Conservation (phyloP, 2,888 invertebrate species). For the Himalopsyche tibetana region DNA sequence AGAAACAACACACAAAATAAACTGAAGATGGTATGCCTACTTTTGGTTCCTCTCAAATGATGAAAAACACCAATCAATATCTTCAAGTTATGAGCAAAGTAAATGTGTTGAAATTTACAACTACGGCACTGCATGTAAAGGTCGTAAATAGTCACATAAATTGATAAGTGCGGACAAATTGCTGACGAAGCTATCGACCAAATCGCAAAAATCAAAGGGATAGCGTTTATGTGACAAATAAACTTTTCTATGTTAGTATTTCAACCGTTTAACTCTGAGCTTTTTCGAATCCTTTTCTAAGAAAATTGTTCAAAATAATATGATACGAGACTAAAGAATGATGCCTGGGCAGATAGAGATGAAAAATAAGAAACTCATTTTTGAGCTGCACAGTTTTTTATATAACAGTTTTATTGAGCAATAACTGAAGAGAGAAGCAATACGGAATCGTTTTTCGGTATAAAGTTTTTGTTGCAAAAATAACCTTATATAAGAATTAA, state of each 20-base stretch:
- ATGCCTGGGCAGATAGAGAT: background rate
- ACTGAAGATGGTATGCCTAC: too few relatives aligned
- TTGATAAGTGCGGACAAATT: constrained; percentile 42
- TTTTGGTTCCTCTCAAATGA: too few relatives aligned
- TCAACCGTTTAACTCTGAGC: background rate
- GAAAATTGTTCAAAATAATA: background rate
- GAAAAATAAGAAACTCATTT: background rate
- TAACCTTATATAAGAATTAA: too few relatives aligned
- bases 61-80: too few relatives aligned
- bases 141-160: constrained; percentile 37
- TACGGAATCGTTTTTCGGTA: too few relatives aligned
- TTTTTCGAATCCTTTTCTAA: background rate
- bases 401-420: background rate
- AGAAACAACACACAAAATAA: too few relatives aligned
- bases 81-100: too few relatives aligned
- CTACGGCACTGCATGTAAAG: background rate
- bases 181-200: constrained; percentile 28
- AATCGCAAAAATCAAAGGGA: constrained; percentile 37
- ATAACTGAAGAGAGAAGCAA: background rate
- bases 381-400: background rate
- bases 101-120: background rate
- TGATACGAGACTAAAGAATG: background rate
- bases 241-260: constrained; percentile 19
- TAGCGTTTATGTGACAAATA: constrained; percentile 2
- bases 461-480: too few relatives aligned